Evolutionary conservation across 2,113 vertebrate genomes (phyloP), one percentile per base, ranked within the genome.

Genomic region (Paedocypris sp.): DNA sequence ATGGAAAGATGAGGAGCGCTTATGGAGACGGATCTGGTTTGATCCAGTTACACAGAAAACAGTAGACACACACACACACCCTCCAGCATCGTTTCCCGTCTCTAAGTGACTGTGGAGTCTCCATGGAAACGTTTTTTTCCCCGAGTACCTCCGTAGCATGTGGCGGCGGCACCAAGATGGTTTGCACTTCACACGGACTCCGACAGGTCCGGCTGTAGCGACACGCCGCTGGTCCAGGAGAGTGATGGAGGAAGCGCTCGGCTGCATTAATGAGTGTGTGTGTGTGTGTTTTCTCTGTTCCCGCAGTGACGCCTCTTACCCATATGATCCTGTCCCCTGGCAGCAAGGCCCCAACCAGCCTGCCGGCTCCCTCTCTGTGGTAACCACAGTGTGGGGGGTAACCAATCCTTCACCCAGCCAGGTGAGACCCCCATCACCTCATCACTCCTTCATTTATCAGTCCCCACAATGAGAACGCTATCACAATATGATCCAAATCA

Each of bases 321-420:
- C 81, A 60, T 78, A 82, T 82, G 79, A 85, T 76, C 77, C 80
- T 79, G 77, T 82, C 75, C 81, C 82, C 80, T 84, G 83, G 83
- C 94, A 94, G 84, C 93, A 88, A 74, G 90, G 81, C 68, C 85
- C 88, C 89, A 89, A 86, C 85, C 92, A 94, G 85, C 90, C 92
- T 0, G 70, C 91, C 49, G 91, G 91, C 79, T 91, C 92, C 76
- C 90, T 94, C 74, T 96, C 93, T 5, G 91, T 94, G 82, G 93
- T 97, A 85, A 97, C 94, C 70, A 96, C 91, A 9, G 92, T 96
- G 84, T 97, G 92, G 94, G 94, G 94, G 71, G 89, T 97, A 59
- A 90, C 90, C 88, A 94, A 87, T 86, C 84, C 91, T 59, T 90
- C 92, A 39, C 90, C 88, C 83, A 94, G 90, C 80, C 93, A 97